A percentile compares a stretch with the other conserved stretches of the same genome.
phyloP scores from a whole-genome alignment of 2,797 vertebrate genomes.

The Enteromius treurensis region DNA sequence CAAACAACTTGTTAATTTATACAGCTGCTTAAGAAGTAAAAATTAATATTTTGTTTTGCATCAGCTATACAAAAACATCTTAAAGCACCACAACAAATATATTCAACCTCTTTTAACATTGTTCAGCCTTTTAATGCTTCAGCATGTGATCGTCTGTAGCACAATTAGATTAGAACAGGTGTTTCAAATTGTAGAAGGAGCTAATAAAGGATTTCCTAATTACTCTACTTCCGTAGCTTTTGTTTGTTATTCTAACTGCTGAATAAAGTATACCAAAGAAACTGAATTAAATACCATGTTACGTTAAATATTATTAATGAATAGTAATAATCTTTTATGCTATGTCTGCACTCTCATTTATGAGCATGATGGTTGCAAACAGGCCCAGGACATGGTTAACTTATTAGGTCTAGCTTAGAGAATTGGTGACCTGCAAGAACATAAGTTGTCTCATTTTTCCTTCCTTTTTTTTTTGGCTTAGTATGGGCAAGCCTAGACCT shows the following conservation, averaged over 20 bases:
- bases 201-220: slow-evolving; percentile 10
- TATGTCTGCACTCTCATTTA: neutral
- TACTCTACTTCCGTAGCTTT: neutral
- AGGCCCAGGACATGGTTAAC: neutral
- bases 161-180: slow-evolving; percentile 49
- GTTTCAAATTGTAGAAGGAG: slow-evolving; percentile 36
- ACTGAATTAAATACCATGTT: neutral
- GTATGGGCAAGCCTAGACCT: slow-evolving; percentile 52
- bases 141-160: neutral
- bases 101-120: neutral
- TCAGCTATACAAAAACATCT: neutral
- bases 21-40: neutral
- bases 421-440: neutral
- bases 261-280: neutral
- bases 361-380: neutral
- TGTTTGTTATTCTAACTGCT: neutral
- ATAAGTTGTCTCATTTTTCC: neutral
- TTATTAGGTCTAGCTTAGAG: neutral
- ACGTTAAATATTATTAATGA: neutral
- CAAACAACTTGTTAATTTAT: slow-evolving; percentile 63
- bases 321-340: neutral
- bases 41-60: neutral
- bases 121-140: slow-evolving; percentile 38
- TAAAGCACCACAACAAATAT: neutral
- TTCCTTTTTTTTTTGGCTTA: neutral